A percentile compares a stretch with the other conserved stretches of the same genome.
These are phyloP conservation scores for Acipenser oxyrinchus DNA, from an alignment of 2,797 vertebrate genomes.

Conservation along the genomic window DNA sequence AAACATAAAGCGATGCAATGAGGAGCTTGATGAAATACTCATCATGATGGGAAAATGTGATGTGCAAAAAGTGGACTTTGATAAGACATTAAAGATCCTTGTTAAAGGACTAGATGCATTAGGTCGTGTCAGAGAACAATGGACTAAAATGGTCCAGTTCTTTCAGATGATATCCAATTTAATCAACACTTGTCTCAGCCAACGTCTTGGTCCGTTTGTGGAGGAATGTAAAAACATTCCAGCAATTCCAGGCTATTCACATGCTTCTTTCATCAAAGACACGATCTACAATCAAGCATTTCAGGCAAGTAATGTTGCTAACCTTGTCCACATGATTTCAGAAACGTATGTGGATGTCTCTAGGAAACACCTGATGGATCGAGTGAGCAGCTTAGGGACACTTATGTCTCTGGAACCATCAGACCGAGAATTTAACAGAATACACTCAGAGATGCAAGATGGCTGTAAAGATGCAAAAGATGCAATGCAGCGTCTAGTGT, in stretches of 20 bases:
- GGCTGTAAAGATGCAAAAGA: neutral
- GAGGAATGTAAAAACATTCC: neutral
- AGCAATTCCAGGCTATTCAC: neutral
- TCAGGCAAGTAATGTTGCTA: slow-evolving; percentile 2
- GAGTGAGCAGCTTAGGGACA: neutral
- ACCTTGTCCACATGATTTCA: slow-evolving; percentile 9
- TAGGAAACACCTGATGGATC: neutral
- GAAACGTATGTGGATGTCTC: slow-evolving; percentile 5
- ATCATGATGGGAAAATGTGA: neutral
- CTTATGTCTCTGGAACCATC: neutral
- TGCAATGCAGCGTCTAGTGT: neutral
- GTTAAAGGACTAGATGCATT: slow-evolving; percentile 24
- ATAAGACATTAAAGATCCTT: neutral
- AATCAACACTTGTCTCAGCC: neutral
- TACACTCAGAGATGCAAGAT: neutral
- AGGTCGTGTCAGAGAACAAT: slow-evolving; percentile 18
- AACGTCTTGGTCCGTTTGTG: neutral
- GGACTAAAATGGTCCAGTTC: neutral
- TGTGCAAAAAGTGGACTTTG: neutral
- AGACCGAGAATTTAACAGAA: neutral
- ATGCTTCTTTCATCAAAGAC: neutral
- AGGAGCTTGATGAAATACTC: neutral
- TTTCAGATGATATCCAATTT: slow-evolving; percentile 4
- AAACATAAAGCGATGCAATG: neutral
- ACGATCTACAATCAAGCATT: neutral